phyloP scores from a whole-genome alignment of 2,113 vertebrate genomes.

The Dromas ardeola region DNA sequence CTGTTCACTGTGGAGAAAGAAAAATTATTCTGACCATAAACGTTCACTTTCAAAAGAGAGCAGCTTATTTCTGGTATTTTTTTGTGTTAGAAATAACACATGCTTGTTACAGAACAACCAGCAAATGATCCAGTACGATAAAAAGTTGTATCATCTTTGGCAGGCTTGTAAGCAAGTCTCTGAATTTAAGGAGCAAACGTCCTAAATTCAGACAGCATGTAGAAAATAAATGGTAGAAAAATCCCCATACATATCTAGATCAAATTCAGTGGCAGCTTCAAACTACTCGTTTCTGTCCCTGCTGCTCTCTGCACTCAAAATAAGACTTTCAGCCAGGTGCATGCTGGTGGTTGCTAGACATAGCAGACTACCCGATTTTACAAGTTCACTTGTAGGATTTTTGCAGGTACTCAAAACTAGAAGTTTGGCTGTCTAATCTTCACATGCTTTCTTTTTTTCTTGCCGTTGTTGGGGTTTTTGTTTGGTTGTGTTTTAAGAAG shows the following conservation, averaged over 20 bases:
- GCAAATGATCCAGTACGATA: background rate
- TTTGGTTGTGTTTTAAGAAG: background rate
- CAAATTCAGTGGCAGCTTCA: background rate
- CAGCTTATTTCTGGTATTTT: background rate
- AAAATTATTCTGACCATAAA: background rate
- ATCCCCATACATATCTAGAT: background rate
- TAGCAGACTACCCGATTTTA: background rate
- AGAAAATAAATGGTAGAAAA: background rate
- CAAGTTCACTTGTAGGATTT: background rate
- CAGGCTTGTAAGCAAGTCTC: background rate
- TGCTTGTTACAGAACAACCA: background rate
- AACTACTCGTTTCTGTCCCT: background rate
- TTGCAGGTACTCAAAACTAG: background rate
- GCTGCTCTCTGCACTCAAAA: background rate
- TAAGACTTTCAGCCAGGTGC: background rate
- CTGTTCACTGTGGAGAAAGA: background rate
- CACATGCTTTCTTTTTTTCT: background rate
- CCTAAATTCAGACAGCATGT: background rate
- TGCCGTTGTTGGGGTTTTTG: background rate
- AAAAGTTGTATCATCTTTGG: background rate
- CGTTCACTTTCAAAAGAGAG: background rate
- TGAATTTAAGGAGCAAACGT: background rate
- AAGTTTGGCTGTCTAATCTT: background rate
- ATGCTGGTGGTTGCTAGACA: background rate
- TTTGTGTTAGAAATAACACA: background rate